Percentiles rank a stretch among this genome's conserved stretches.
Conservation (phyloP, 2,888 invertebrate species). For the Piscicola geometra region DNA sequence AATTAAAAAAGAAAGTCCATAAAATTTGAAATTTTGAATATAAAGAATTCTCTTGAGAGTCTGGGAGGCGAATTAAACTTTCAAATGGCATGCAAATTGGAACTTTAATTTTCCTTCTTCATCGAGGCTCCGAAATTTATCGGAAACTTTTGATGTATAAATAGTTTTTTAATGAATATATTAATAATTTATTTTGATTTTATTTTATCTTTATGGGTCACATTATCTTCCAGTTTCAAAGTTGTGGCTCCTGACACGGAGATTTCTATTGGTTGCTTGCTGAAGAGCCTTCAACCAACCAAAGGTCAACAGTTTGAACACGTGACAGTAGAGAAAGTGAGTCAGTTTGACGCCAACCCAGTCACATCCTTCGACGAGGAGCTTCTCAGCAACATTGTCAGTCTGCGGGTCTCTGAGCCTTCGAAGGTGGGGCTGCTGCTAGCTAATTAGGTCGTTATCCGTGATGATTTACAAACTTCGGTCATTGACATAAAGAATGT, state of each 20-base stretch:
- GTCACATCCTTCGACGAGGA: conserved; percentile 48
- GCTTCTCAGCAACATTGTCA: conserved; percentile 50
- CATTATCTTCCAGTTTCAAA: conserved; percentile 44
- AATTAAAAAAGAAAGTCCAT: no score
- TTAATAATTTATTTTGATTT: background rate
- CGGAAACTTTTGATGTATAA: background rate
- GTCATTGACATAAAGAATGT: no score
- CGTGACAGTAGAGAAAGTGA: conserved; percentile 45
- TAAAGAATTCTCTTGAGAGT: no score
- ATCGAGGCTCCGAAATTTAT: no score
- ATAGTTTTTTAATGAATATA: background rate
- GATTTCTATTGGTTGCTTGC: conserved; percentile 48
- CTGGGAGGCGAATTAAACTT: no score
- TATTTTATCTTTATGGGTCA: background rate
- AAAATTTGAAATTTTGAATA: no score
- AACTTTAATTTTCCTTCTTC: background rate
- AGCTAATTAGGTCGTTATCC: no score
- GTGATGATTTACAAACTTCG: no score
- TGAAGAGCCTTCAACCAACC: conserved; percentile 47
- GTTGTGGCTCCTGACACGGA: conserved; percentile 47
- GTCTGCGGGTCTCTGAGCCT: background rate
- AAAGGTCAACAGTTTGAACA: conserved; percentile 45
- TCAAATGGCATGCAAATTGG: background rate
- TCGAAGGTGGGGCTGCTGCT: background rate
- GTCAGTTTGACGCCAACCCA: conserved; percentile 46